These are phyloP conservation scores for Barypeithes pellucidus DNA, from an alignment of 2,888 invertebrate species.

Conservation along the genomic window DNA sequence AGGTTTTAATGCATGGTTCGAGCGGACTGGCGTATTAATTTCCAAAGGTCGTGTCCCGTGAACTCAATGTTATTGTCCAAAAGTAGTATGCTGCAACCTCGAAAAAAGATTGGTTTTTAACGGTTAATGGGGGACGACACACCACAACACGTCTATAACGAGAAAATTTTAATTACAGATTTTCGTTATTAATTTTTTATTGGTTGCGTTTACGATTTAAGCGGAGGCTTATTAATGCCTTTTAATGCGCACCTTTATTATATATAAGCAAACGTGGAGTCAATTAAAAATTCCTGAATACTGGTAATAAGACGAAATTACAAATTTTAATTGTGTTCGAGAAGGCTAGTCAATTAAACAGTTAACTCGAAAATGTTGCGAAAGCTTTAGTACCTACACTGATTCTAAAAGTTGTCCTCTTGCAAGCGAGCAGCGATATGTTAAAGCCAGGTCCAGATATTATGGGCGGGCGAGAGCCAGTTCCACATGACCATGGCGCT, in stretches of 20 bases:
- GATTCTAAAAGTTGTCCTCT: too few species aligned
- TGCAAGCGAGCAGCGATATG: too few species aligned
- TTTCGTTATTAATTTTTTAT: constrained; percentile 41
- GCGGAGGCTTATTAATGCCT: constrained; percentile 38
- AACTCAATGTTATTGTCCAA: constrained; percentile 54
- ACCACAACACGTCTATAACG: constrained; percentile 45
- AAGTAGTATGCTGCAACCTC: constrained; percentile 49
- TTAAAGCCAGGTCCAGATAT: too few species aligned
- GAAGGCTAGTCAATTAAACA: neutral
- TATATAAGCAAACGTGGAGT: constrained; percentile 31
- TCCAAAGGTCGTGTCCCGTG: constrained; percentile 56
- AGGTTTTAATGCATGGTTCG: constrained; percentile 63
- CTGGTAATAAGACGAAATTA: constrained; percentile 22
- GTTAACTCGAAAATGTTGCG: too few species aligned
- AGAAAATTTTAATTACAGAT: constrained; percentile 52
- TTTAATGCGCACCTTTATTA: constrained; percentile 31
- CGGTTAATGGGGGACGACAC: constrained; percentile 52
- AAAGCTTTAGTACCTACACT: too few species aligned
- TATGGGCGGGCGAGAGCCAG: too few species aligned
- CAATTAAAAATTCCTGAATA: constrained; percentile 33
- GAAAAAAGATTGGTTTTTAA: constrained; percentile 51
- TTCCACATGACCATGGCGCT: too few species aligned
- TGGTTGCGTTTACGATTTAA: constrained; percentile 25
- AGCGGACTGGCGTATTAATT: constrained; percentile 59
- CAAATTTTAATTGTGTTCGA: neutral